These are phyloP conservation scores for Bagarius yarrelli DNA, from an alignment of 2,113 vertebrate genomes.

Conservation along the genomic window DNA sequence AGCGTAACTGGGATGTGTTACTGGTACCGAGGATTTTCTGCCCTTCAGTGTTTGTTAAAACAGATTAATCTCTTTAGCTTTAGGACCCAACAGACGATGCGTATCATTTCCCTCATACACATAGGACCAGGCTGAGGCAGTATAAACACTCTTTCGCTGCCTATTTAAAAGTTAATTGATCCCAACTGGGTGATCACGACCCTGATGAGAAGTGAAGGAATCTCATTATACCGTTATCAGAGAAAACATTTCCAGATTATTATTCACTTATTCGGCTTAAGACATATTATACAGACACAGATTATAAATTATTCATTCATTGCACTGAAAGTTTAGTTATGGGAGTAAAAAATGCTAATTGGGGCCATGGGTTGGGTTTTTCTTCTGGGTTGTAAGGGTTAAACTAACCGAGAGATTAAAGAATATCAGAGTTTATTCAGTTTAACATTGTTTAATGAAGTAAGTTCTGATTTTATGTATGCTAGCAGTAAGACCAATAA, in stretches of 20 bases:
- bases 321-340: background rate
- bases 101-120: background rate
- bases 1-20: background rate
- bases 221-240: background rate
- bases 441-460: background rate
- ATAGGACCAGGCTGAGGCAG: background rate
- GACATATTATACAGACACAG: conserved; percentile 12
- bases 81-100: background rate
- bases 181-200: conserved; percentile 11
- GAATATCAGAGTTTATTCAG: too few species aligned
- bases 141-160: background rate
- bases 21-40: background rate
- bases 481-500: background rate
- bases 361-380: background rate
- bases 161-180: conserved; percentile 6
- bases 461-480: background rate
- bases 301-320: conserved; percentile 6
- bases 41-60: background rate
- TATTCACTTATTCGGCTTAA: conserved; percentile 2
- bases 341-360: background rate
- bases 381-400: background rate
- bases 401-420: background rate
- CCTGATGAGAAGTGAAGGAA: background rate
- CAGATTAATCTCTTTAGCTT: background rate
- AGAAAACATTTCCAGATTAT: background rate